Percentiles rank a stretch among this genome's conserved stretches.
Conservation (phyloP, 2,888 invertebrate genomes). For the Pseudococcus viburni region DNA sequence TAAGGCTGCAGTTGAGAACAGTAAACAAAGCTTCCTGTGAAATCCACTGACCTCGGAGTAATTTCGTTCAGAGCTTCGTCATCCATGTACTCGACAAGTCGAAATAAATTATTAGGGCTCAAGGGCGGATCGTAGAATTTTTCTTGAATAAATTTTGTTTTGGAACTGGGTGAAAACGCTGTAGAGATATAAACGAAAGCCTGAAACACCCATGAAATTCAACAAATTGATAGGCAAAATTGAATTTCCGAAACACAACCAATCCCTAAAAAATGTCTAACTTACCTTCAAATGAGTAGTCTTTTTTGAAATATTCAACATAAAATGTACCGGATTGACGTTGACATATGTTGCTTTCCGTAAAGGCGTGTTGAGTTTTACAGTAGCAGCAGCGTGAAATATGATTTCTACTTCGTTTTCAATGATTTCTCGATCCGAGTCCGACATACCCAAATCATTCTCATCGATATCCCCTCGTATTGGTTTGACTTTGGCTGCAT, state of each 20-base stretch:
- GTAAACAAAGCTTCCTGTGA: background rate
- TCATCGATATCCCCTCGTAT: constrained; percentile 80
- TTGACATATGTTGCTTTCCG: constrained; percentile 84
- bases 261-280: background rate
- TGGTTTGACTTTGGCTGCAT: constrained; percentile 79
- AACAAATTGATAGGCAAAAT: too few species aligned
- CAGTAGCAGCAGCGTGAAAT: constrained; percentile 93
- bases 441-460: constrained; percentile 77
- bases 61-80: constrained; percentile 65
- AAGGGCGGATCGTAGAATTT: constrained; percentile 68
- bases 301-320: constrained; percentile 79
- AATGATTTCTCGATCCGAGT: constrained; percentile 76
- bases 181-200: constrained; percentile 68
- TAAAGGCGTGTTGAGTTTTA: constrained; percentile 87
- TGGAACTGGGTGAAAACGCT: constrained; percentile 66
- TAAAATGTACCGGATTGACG: constrained; percentile 81
- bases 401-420: constrained; percentile 73
- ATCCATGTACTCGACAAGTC: constrained; percentile 67
- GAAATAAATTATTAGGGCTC: constrained; percentile 60
- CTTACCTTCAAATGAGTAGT: constrained; percentile 80
- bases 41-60: constrained; percentile 73
- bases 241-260: too few species aligned
- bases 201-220: constrained; percentile 24
- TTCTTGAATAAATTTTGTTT: constrained; percentile 67
- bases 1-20: background rate